Evolutionary conservation across 2,888 invertebrate species (phyloP).

Genomic region (Entomobrya proxima): DNA sequence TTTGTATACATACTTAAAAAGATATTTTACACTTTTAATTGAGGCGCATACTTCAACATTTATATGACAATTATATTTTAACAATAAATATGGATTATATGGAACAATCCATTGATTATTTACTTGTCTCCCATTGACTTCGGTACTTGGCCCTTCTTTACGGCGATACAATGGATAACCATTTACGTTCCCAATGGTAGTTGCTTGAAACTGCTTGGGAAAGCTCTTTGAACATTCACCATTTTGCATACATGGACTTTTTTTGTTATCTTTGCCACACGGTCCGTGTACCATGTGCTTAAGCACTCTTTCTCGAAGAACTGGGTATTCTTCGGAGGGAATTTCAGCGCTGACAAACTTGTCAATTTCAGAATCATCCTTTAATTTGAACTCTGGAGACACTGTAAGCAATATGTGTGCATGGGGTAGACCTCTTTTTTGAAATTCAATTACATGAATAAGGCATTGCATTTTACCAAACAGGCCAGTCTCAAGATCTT

Average conservation of each 20-base stretch:
- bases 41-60: neutral
- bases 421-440: constrained; percentile 74
- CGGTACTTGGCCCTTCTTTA: neutral
- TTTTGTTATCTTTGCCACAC: constrained; percentile 75
- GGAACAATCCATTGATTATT: neutral
- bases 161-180: neutral
- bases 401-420: constrained; percentile 69
- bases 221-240: constrained; percentile 77
- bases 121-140: neutral
- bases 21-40: constrained; percentile 69
- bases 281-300: constrained; percentile 77
- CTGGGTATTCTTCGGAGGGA: constrained; percentile 76
- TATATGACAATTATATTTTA: constrained; percentile 16
- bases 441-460: constrained; percentile 73
- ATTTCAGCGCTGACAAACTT: too few species aligned
- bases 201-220: constrained; percentile 75
- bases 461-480: constrained; percentile 72
- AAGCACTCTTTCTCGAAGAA: constrained; percentile 76
- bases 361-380: too few species aligned
- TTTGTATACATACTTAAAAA: too few species aligned
- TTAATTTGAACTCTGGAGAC: too few species aligned
- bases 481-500: constrained; percentile 68
- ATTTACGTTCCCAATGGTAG: neutral
- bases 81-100: neutral
- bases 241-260: constrained; percentile 77